A percentile compares a stretch with the other conserved stretches of the same genome.
Evolutionary conservation across 2,888 invertebrate species (phyloP).

Genomic region (Pristionchus mayeri): DNA sequence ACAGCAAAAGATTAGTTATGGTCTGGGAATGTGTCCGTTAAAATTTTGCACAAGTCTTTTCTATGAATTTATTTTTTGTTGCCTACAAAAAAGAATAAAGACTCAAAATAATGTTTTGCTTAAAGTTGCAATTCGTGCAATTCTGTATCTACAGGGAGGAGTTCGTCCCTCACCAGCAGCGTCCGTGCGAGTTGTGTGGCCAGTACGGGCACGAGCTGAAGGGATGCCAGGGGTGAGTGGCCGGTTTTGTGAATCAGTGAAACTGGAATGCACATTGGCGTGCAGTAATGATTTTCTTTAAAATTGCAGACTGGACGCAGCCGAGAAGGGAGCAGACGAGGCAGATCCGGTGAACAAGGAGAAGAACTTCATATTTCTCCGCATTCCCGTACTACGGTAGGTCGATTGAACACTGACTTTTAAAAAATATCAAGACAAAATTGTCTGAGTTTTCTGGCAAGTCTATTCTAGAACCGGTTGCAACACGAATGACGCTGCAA

Average conservation of each 20-base stretch:
- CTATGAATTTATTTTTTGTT: not conserved
- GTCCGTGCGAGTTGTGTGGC: conserved; percentile 95
- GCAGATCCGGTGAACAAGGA: conserved; percentile 69
- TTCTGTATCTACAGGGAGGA: conserved; percentile 83
- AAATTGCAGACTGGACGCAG: conserved; percentile 58
- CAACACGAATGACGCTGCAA: not conserved
- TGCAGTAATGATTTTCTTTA: not conserved
- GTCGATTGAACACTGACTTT: not conserved
- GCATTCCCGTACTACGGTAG: conserved; percentile 84
- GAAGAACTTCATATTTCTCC: conserved; percentile 81
- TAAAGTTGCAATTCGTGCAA: not conserved
- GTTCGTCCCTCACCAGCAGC: conserved; percentile 95
- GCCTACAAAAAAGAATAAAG: not conserved
- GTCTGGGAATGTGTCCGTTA: too few species aligned
- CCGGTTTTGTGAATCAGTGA: not conserved
- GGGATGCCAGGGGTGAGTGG: conserved; percentile 68
- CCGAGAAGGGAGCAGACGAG: conserved; percentile 67
- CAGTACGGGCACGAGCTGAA: conserved; percentile 79
- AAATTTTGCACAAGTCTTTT: not conserved
- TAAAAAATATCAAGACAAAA: not conserved
- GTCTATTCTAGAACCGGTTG: not conserved
- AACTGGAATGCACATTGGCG: not conserved
- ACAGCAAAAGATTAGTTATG: not conserved
- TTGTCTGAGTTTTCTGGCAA: not conserved
- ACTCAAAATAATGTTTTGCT: not conserved